Base-by-base conservation (phyloP, 2,888 invertebrate genomes). In the Lasius platythorax region DNA sequence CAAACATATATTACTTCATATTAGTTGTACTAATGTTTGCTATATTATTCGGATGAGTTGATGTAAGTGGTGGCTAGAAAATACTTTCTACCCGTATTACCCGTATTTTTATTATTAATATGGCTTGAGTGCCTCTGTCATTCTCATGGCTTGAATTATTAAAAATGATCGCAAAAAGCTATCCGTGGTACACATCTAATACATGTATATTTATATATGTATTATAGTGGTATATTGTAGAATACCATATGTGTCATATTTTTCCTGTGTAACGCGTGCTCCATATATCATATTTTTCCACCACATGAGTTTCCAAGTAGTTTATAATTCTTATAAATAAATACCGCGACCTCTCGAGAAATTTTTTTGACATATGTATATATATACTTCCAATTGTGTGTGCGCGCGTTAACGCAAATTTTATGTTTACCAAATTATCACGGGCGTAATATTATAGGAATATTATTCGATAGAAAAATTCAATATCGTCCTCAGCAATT, bases 141-240 rank as follows among this genome's bases (percentile, higher is more conserved):
- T 53, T 30, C 53, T 30, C 33, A 43, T 28, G 46, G 33, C 28
- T 46, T 72, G 72, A 72, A 81, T 81, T 61, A 81, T 72, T 72
- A 63, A 72, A 63, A 81, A 46, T 30, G 61, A 61, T 63, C 40
- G 72, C 61, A 50, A 72, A 72, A 72, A 37, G 79, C 37, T 46
- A 61, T 63, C 28, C 23, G 9, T 12, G 40, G 6, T 53, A 53
- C n/a, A n/a, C 50, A 53, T 53, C 50, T 53, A 28, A 40, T 40
- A 67, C 30, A 37, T 18, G 28, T 37, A 64, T 8, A 50, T n/a
- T 2, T 50, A 15, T 15, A 46, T 15, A 63, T 23, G n/a, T 28
- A 53, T 37, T 1, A 28, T 30, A 30, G 18, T 61, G 9, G 50
- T 43, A 56, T 78, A 28, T 40, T 67, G n/a, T 18, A 8, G 12